Conservation (phyloP, 2,797 vertebrate genomes). For the Halcyon chelicuti region DNA sequence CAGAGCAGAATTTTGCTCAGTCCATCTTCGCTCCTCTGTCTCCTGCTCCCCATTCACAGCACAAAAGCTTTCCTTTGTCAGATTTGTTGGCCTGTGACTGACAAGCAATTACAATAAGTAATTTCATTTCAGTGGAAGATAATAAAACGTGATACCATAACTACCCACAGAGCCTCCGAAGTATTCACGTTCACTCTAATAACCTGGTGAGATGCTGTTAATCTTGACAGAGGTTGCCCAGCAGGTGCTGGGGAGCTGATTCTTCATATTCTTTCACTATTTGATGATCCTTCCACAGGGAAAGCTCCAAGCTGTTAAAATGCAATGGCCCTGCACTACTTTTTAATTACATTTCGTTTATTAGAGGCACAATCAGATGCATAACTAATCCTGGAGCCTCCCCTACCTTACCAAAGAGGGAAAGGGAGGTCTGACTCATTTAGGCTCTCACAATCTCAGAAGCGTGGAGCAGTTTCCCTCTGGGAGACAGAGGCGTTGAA, state of each 20-base stretch:
- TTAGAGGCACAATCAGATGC: conserved; percentile 74
- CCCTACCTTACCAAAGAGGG: neutral
- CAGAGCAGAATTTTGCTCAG: conserved; percentile 42
- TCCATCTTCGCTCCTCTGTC: conserved; percentile 16
- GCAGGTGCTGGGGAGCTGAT: conserved; percentile 76
- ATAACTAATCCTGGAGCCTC: conserved; percentile 68
- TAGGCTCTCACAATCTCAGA: neutral
- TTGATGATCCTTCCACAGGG: conserved; percentile 79
- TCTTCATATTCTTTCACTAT: conserved; percentile 77
- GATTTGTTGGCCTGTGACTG: conserved; percentile 80
- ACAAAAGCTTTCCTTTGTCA: conserved; percentile 69
- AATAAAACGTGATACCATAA: conserved; percentile 83
- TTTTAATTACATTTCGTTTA: conserved; percentile 84
- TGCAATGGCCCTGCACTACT: conserved; percentile 71
- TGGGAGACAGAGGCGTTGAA: conserved; percentile 13
- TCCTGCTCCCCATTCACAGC: neutral
- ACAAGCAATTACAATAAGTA: conserved; percentile 85
- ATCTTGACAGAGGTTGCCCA: conserved; percentile 79
- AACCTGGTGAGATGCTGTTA: conserved; percentile 79
- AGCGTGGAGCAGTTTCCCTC: neutral
- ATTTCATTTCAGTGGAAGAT: conserved; percentile 81
- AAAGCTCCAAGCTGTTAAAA: conserved; percentile 79
- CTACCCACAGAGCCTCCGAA: conserved; percentile 80
- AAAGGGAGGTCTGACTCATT: conserved; percentile 32
- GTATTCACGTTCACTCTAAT: conserved; percentile 82